Base-by-base conservation (phyloP, 2,888 invertebrate genomes). In the Augiades crinisus region DNA sequence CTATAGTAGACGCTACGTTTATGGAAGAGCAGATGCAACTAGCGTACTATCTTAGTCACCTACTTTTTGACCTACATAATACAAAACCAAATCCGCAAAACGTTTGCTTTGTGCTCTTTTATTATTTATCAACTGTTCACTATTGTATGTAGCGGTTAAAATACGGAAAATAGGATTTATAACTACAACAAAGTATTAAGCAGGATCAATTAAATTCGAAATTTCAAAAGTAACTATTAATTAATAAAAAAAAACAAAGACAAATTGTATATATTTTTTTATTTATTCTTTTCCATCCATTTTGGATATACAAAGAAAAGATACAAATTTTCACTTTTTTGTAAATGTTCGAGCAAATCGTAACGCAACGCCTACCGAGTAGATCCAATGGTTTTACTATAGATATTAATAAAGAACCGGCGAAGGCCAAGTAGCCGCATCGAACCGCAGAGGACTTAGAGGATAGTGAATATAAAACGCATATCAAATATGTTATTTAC, bases 21-120 rank as follows among this genome's bases (percentile, higher is more conserved):
- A 31, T 37, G 12, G 31, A 47, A 34, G 17, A 47, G 24, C 44
- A 47, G 57, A 61, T 62, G 62, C 61, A 62, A 60, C 55, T 60
- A 61, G 54, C 30, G 59, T 61, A 67, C 64, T 75, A 62, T 59
- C 70, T 70, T 67, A 65, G 65, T 76, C 77, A 78, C 78, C 78
- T 75, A 77, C 67, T 73, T 78, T 70, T 63, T 72, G 71, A 77
- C 73, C 77, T 75, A 76, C 67, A 64, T 64, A 60, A 60, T 62
- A 58, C 56, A 58, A 55, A 57, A 59, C 56, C 54, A 55, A 58
- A 58, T 57, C 52, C 52, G 55, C 54, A 46, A 52, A 54, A 47
- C 17, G 38, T 31, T 38, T 47, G 24, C 41, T 49, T 49, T 45
- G 16, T 16, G 14, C 45, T 45, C 45, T 34, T 36, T 45, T 34